Evolutionary conservation across 2,888 invertebrate genomes (phyloP), one percentile per base, ranked within the genome.

Genomic region (Andrena minutula): DNA sequence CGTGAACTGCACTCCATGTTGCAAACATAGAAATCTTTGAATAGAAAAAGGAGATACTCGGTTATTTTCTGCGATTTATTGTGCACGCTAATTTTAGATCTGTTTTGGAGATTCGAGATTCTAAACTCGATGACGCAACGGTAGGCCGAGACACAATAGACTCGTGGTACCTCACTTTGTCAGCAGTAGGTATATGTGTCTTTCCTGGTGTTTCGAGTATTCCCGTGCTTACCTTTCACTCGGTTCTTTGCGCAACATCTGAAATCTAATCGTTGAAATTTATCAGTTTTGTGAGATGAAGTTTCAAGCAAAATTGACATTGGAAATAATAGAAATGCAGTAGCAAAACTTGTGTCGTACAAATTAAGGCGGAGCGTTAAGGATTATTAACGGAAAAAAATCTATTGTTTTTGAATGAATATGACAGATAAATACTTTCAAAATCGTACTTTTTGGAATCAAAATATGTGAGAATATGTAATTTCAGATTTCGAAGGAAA

Each of bases 51-150:
- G 4, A 61, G 1, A 10, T 10, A 53, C 53, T 12, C 4, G 35
- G 20, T 65, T 47, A 26, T n/a, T 60, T 56, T 10, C 41, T 49
- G 16, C 58, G 49, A 7, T 72, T 26, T 7, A n/a, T 12, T 26
- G n/a, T n/a, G 8, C 61, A 51, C 28, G 49, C 47, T 76, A 76
- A 75, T 70, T 51, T 61, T 75, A 60, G 60, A 71, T 41, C 47
- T 26, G 65, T 61, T 71, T 66, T 49, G 58, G 32, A 58, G 35
- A 70, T 71, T 61, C 23, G 53, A 12, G 26, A 70, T 10, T 41
- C 69, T 49, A 61, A 23, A 23, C 26, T 3, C 47, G 12, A 28
- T 75, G 58, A 69, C 64, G 69, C 68, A 69, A 35, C n/a, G 5
- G 56, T 32, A 41, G 10, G 6, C 5, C 28, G 53, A 35, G 32